phyloP scores from a whole-genome alignment of 2,888 invertebrate genomes.

The Eupithecia centaureata region DNA sequence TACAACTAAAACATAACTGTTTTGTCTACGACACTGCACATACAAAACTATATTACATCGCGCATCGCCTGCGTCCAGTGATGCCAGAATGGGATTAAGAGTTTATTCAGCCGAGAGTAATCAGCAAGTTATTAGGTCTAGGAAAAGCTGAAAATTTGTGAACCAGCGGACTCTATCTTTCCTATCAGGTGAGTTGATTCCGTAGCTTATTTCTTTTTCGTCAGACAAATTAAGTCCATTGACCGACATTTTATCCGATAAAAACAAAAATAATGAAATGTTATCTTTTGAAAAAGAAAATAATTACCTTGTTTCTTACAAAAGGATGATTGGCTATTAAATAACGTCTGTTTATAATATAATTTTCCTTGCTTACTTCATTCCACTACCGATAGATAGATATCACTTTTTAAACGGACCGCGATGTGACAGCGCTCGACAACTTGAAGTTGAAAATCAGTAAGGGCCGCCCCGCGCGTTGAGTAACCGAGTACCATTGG shows the following conservation, averaged over 20 bases:
- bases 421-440: no score
- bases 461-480: no score
- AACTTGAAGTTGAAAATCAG: no score
- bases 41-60: no score
- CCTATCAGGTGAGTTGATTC: constrained; percentile 1
- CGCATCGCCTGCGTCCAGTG: no score
- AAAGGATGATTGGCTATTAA: background rate
- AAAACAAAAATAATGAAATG: constrained; percentile 15
- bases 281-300: background rate
- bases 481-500: no score
- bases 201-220: constrained; percentile 43
- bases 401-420: no score
- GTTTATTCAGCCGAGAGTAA: background rate
- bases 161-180: background rate
- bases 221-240: constrained; percentile 45
- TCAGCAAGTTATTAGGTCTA: background rate
- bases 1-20: no score
- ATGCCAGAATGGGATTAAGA: no score
- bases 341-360: background rate
- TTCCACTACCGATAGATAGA: no score
- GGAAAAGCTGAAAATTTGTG: background rate
- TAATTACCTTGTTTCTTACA: background rate
- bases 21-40: no score
- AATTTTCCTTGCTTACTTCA: background rate
- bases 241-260: constrained; percentile 30